Base-by-base conservation (phyloP, 2,113 vertebrate genomes). In the Motacilla tschutschensis region DNA sequence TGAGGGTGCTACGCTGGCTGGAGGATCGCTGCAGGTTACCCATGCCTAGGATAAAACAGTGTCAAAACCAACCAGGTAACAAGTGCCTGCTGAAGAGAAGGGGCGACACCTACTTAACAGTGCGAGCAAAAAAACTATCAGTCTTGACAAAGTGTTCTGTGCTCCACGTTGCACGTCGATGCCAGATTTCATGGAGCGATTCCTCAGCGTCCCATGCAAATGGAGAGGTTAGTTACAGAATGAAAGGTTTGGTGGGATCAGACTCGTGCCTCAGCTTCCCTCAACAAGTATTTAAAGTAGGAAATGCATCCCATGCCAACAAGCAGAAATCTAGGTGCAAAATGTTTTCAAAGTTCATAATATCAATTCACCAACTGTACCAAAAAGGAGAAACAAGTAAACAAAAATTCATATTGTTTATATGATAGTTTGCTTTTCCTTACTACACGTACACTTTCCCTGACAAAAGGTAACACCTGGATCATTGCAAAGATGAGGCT, bases 11-110 rank as follows among this genome's bases (percentile, higher is more conserved):
- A 59, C 98, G 98, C 95, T 99, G 99, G 95, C 98, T 99, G 95
- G 98, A 98, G 6, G 98, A 98, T 85, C 98, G 97, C 94, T 99
- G 98, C 58, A 99, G 97, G 95, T 98, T 99, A 66, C 98, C 98
- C 64, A 98, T 95, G 96, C 98, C 99, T 99, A 95, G 41, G 84
- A 84, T 3, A 90, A 91, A 96, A 85, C 83, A 95, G 88, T 1
- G 92, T 83, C 91, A 91, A 38, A 87, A 91, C 90, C 95, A 58
- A 64, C 26, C 65, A 18, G 75, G 41, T 80, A 79, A 71, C 65
- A 25, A 19, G 46, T 0, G 15, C 31, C 70, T 35, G 26, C 12
- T 24, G 54, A 62, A 72, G 28, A 60, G 21, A 53, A 58, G 9
- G 57, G 59, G 55, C 5, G 10, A 16, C 2, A 40, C 0, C 4